These are phyloP conservation scores for Indicator indicator DNA, from an alignment of 2,113 vertebrate genomes.

Conservation along the genomic window DNA sequence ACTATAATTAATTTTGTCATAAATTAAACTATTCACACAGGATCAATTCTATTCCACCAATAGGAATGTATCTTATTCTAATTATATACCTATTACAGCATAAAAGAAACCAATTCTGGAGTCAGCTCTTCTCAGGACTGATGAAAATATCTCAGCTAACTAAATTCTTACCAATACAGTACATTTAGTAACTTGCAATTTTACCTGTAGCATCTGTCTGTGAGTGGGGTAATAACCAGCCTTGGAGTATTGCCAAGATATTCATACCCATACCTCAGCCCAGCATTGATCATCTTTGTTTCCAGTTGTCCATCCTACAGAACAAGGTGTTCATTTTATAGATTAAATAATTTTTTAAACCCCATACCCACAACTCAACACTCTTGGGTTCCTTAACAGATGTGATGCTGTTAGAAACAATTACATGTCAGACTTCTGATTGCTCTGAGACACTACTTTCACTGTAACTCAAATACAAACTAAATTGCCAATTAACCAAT, in stretches of 20 bases:
- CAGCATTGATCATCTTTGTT: conserved; percentile 95
- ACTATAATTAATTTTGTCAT: neutral
- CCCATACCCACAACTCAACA: neutral
- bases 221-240: conserved; percentile 90
- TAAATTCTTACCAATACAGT: neutral
- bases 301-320: conserved; percentile 85
- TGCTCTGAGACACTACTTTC: neutral
- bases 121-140: neutral
- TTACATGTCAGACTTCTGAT: neutral
- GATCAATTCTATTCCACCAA: neutral
- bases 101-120: neutral
- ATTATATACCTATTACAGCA: neutral
- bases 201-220: conserved; percentile 92
- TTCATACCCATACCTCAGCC: conserved; percentile 89
- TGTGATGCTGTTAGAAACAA: neutral
- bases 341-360: neutral
- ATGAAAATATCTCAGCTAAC: neutral
- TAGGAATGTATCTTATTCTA: neutral
- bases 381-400: neutral
- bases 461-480: neutral
- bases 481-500: neutral
- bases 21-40: neutral
- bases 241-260: conserved; percentile 89
- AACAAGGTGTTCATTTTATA: neutral
- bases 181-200: neutral